Conservation (phyloP, 2,113 vertebrate genomes). For the Trichomycterus rosablanca region DNA sequence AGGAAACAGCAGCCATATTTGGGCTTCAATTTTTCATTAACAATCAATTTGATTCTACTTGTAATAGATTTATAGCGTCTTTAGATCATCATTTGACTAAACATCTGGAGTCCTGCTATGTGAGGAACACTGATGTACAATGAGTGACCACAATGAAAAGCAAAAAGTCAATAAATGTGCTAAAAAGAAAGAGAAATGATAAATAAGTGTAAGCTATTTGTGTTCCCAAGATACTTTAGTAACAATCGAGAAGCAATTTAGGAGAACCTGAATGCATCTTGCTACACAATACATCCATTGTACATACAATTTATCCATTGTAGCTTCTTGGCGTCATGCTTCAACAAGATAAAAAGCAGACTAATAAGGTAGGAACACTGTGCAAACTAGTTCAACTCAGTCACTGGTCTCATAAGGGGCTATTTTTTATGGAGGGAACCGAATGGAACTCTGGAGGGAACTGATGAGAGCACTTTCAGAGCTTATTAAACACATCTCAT, state of each 20-base stretch:
- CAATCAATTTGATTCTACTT: neutral
- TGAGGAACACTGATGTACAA: neutral
- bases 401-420: no score
- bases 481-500: constrained; percentile 5
- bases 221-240: neutral
- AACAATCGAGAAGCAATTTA: neutral
- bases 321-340: no score
- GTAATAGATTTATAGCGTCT: neutral
- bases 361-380: no score
- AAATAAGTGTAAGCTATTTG: neutral
- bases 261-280: neutral
- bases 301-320: no score
- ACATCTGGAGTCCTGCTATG: neutral
- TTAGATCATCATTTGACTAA: neutral
- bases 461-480: neutral
- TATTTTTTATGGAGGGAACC: no score
- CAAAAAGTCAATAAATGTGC: neutral
- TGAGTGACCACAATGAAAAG: neutral
- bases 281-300: neutral
- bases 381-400: no score
- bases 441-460: no score
- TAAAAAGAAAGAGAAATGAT: neutral
- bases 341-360: no score
- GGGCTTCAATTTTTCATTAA: neutral
- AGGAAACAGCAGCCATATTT: neutral